Percentiles rank a stretch among this genome's conserved stretches.
Evolutionary conservation across 1,140 invertebrate species (phyloP).

Genomic region (Xylocopa sonorina): DNA sequence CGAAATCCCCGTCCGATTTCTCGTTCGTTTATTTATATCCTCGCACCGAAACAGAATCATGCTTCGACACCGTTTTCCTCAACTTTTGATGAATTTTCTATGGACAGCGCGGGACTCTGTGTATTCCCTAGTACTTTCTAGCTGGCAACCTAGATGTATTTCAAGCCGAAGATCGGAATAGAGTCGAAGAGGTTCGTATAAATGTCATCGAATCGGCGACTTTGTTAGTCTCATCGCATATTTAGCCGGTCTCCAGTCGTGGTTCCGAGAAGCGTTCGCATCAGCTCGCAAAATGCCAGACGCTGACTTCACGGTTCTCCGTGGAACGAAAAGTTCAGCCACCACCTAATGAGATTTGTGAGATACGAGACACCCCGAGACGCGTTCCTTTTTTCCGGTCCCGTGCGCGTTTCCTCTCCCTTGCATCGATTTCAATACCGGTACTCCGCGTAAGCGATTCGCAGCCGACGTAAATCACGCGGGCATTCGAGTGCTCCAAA

Average conservation of each 20-base stretch:
- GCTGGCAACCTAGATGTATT: background rate
- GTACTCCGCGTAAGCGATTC: conserved; percentile 27
- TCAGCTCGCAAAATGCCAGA: background rate
- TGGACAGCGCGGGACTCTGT: background rate
- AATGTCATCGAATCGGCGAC: background rate
- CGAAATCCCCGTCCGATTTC: background rate
- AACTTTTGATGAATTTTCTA: background rate
- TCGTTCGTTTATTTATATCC: conserved; percentile 27
- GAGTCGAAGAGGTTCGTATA: background rate
- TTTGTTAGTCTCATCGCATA: background rate
- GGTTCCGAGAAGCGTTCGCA: background rate
- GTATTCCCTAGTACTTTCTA: background rate
- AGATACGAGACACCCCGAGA: conserved; percentile 38
- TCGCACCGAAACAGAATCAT: background rate
- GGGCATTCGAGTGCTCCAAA: background rate
- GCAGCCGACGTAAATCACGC: conserved; percentile 31
- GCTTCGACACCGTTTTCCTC: background rate
- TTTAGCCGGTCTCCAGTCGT: background rate
- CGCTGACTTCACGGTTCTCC: background rate
- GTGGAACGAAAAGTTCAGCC: background rate
- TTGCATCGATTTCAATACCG: background rate
- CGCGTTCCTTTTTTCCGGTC: background rate
- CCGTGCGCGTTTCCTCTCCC: background rate
- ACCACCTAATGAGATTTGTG: conserved; percentile 30
- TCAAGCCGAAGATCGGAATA: background rate